Evolutionary conservation across 2,888 invertebrate genomes (phyloP), one percentile per base, ranked within the genome.

Genomic region (Tanypteryx hageni): DNA sequence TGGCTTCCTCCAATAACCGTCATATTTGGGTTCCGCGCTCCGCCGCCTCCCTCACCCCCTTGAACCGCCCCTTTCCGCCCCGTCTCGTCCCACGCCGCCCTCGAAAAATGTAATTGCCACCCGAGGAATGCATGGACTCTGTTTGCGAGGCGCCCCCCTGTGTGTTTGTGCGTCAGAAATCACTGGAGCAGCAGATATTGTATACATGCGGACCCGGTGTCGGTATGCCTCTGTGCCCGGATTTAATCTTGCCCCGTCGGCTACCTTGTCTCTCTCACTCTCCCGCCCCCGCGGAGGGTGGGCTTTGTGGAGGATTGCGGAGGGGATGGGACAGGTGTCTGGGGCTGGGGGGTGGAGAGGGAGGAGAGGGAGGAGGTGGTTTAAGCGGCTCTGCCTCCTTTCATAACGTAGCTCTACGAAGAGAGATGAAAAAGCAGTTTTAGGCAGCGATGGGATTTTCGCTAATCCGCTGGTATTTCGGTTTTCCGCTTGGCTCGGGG

Each of bases 81-180:
- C 64, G n/a, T 18, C 64, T 16, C 16, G 16, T 64, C 68, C 68
- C 68, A 11, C 82, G 27, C 31, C 82, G 82, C 82, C 83, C 83
- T 83, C 83, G 83, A 83, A 83, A 83, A 83, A 83, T 83, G 83
- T 83, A 83, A 83, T 83, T 83, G 83, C 83, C 83, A 83, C 83
- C 83, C 56, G 83, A 83, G 83, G 83, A 83, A 83, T 83, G 83
- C 18, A 76, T 27, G 76, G 76, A 76, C 76, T 27, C 10, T 76
- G 76, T 76, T 76, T 76, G 76, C 76, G 18, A n/a, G n/a, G 64
- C 64, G 11, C 64, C 76, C 22, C 76, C 76, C 44, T 44, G 44
- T 18, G n/a, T n/a, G 64, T n/a, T n/a, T 16, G 64, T 16, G 64
- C 64, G 83, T 8, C 13, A n/a, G 56, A 57, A 83, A 83, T 83